phyloP scores from a whole-genome alignment of 2,888 invertebrate species.

The Aspidapion aeneum region DNA sequence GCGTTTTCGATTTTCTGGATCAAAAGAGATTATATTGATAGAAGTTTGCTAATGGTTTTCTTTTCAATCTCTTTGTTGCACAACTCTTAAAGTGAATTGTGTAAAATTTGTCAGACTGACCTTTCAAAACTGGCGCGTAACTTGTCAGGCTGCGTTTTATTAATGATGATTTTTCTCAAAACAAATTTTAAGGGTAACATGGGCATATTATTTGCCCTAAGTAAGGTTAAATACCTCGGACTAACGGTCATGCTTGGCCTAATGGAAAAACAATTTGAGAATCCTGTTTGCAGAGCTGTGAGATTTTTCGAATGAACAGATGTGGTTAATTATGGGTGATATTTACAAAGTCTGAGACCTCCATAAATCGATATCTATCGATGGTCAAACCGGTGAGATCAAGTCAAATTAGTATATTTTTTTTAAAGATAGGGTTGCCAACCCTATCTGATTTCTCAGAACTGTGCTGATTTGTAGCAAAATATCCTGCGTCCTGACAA shows the following conservation, averaged over 20 bases:
- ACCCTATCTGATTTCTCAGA: no score
- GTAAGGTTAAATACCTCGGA: background rate
- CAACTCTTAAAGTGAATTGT: no score
- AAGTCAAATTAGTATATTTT: no score
- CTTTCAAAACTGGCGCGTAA: background rate
- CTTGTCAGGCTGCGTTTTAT: background rate
- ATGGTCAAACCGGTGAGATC: no score
- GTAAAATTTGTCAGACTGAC: background rate
- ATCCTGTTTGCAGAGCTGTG: background rate
- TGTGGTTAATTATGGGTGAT: no score
- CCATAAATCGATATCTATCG: no score
- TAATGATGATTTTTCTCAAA: background rate
- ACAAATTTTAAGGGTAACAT: background rate
- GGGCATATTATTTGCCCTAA: background rate
- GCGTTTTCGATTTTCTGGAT: background rate
- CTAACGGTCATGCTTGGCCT: background rate
- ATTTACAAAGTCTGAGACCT: no score
- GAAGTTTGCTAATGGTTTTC: background rate
- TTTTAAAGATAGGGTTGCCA: no score
- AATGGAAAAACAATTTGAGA: background rate
- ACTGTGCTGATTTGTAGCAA: no score
- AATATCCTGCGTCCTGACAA: no score
- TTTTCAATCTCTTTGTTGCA: background rate
- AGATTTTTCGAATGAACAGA: no score
- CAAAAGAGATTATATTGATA: background rate